phyloP scores from a whole-genome alignment of 2,888 invertebrate genomes.

The Steinernema scapterisci region DNA sequence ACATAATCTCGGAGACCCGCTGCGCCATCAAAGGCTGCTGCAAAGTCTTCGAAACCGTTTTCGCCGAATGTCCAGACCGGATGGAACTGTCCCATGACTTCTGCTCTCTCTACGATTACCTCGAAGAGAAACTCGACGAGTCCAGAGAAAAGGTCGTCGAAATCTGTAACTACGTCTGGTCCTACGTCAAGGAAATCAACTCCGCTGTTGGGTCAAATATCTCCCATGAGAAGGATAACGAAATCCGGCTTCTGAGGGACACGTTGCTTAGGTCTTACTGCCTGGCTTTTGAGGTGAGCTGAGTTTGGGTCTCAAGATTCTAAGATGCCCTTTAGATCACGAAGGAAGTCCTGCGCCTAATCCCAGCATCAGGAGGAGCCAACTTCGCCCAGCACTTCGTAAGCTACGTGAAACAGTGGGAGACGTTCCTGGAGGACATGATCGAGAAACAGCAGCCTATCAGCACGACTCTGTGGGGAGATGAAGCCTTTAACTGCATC shows the following conservation, averaged over 20 bases:
- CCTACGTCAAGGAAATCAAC: slow-evolving; percentile 39
- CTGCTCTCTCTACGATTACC: slow-evolving; percentile 43
- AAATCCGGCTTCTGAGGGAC: slow-evolving; percentile 37
- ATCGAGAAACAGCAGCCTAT: slow-evolving; percentile 23
- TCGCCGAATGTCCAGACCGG: not conserved
- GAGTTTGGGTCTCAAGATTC: not conserved
- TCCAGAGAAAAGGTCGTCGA: slow-evolving; percentile 37
- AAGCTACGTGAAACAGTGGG: slow-evolving; percentile 23
- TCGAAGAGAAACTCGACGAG: slow-evolving; percentile 35
- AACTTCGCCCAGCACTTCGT: slow-evolving; percentile 1
- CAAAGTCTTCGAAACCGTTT: slow-evolving; percentile 33
- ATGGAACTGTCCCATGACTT: slow-evolving; percentile 40
- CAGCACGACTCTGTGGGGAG: slow-evolving; percentile 45
- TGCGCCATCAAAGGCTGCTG: slow-evolving; percentile 32
- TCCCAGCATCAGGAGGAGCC: slow-evolving; percentile 20
- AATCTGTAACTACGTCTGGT: slow-evolving; percentile 41
- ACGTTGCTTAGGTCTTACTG: slow-evolving; percentile 44
- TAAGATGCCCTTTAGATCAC: not conserved
- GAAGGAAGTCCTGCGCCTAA: not conserved
- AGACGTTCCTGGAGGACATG: not conserved
- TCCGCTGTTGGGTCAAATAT: not conserved
- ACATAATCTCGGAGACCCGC: slow-evolving; percentile 38
- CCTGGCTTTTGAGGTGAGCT: slow-evolving; percentile 40
- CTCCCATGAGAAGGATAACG: slow-evolving; percentile 30
- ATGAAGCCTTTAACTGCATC: slow-evolving; percentile 47